phyloP scores from a whole-genome alignment of 2,797 vertebrate genomes.

The Limnodromus scolopaceus region DNA sequence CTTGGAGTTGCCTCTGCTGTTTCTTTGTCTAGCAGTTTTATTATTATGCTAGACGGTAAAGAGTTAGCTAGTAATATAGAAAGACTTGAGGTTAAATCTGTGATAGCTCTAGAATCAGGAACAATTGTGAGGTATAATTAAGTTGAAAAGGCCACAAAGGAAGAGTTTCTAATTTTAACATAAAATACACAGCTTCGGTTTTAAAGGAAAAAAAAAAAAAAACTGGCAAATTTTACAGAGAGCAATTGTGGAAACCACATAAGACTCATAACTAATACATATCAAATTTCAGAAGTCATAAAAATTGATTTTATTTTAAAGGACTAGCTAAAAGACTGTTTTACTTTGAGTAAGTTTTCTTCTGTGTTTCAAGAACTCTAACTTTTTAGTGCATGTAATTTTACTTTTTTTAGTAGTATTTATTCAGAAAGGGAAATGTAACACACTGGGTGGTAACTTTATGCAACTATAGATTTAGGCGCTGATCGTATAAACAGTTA shows the following conservation, averaged over 20 bases:
- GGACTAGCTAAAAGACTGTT: background rate
- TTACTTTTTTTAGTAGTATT: background rate
- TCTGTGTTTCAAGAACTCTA: background rate
- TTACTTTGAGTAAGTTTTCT: background rate
- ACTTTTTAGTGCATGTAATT: background rate
- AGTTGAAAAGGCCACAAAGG: slow-evolving; percentile 56
- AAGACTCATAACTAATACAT: slow-evolving; percentile 10
- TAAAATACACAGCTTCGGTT: slow-evolving; percentile 35
- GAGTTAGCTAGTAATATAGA: slow-evolving; percentile 20
- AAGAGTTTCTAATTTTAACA: slow-evolving; percentile 65
- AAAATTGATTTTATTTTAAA: slow-evolving; percentile 17
- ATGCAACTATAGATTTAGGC: background rate
- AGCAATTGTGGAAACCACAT: slow-evolving; percentile 32
- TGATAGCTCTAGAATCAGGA: slow-evolving; percentile 49
- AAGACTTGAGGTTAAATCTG: slow-evolving; percentile 45
- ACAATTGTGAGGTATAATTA: slow-evolving; percentile 69
- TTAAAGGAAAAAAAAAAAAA: background rate
- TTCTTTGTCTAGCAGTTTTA: background rate
- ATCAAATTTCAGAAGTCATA: slow-evolving; percentile 12
- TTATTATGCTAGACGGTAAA: slow-evolving; percentile 35
- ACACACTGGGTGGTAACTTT: background rate
- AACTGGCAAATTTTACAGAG: slow-evolving; percentile 3
- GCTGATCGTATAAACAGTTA: background rate
- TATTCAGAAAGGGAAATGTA: background rate
- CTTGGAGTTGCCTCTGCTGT: background rate